These are phyloP conservation scores for Spicauda simplicius DNA, from an alignment of 2,888 invertebrate genomes.

Conservation along the genomic window DNA sequence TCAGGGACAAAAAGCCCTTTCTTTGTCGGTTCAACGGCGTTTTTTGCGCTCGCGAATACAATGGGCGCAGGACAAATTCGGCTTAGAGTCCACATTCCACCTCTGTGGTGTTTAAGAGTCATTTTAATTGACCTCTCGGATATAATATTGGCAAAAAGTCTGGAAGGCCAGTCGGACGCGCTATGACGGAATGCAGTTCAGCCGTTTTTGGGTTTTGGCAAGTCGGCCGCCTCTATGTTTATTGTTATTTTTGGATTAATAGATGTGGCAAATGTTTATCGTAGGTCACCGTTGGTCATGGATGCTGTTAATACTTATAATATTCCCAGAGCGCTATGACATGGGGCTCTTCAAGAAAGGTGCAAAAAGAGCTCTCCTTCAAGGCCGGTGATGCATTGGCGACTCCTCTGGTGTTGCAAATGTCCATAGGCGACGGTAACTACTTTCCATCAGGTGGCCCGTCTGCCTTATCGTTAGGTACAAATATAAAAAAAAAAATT, in stretches of 20 bases:
- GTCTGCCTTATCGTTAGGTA: no score
- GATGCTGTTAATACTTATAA: no score
- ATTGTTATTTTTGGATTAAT: background rate
- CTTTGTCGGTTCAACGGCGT: slow-evolving; percentile 70
- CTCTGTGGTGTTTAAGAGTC: slow-evolving; percentile 74
- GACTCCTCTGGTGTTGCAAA: no score
- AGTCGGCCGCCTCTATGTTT: background rate
- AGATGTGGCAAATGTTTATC: no score
- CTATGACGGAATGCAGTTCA: slow-evolving; percentile 75
- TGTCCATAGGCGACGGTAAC: no score
- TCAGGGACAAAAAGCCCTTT: slow-evolving; percentile 68
- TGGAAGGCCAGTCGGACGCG: slow-evolving; percentile 54
- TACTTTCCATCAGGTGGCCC: no score
- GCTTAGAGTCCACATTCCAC: slow-evolving; percentile 66
- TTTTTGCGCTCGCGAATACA: slow-evolving; percentile 70
- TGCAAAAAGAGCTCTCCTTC: no score
- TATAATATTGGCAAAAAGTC: slow-evolving; percentile 64
- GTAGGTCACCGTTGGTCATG: no score
- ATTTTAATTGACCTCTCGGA: slow-evolving; percentile 79
- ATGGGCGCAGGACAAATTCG: slow-evolving; percentile 76
- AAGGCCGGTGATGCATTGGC: no score
- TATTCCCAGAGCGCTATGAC: no score
- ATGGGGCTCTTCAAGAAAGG: no score
- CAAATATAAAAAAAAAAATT: no score
- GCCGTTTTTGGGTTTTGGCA: slow-evolving; percentile 25